Percentiles rank a stretch among this genome's conserved stretches.
Evolutionary conservation across 2,113 vertebrate genomes (phyloP).

Genomic region (Nannobrachium achirus): DNA sequence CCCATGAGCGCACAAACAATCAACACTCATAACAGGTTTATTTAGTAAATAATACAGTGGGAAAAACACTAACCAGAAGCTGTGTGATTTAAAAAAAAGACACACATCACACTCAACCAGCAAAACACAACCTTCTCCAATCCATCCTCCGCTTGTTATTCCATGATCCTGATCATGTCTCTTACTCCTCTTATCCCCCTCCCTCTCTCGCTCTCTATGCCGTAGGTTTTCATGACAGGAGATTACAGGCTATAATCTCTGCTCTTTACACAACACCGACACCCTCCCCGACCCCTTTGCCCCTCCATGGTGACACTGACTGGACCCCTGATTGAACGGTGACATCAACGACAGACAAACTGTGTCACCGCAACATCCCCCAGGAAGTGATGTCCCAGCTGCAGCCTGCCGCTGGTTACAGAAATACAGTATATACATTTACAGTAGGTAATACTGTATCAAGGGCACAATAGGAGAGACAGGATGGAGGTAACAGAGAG

Average conservation of each 20-base stretch:
- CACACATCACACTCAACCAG: background rate
- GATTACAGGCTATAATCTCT: constrained; percentile 72
- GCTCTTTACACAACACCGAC: constrained; percentile 44
- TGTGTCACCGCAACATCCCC: background rate
- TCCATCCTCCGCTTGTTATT: constrained; percentile 20
- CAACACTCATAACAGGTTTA: background rate
- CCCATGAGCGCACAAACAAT: background rate
- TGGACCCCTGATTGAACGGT: constrained; percentile 1
- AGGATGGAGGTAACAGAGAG: background rate
- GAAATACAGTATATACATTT: no score
- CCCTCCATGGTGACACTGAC: background rate
- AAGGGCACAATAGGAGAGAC: background rate
- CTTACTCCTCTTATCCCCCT: background rate
- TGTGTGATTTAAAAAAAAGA: constrained; percentile 1
- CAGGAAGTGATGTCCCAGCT: background rate
- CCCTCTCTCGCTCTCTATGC: background rate
- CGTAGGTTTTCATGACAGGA: constrained; percentile 53
- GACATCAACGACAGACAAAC: background rate
- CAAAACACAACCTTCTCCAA: background rate
- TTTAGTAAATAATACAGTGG: no score
- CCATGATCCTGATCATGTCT: constrained; percentile 12
- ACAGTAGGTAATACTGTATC: background rate
- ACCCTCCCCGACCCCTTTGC: constrained; percentile 14
- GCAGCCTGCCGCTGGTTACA: background rate
- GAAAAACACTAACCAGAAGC: background rate